Percentiles rank a stretch among this genome's conserved stretches.
phyloP scores from a whole-genome alignment of 2,797 vertebrate genomes.

The Hoplostethus mediterraneus region DNA sequence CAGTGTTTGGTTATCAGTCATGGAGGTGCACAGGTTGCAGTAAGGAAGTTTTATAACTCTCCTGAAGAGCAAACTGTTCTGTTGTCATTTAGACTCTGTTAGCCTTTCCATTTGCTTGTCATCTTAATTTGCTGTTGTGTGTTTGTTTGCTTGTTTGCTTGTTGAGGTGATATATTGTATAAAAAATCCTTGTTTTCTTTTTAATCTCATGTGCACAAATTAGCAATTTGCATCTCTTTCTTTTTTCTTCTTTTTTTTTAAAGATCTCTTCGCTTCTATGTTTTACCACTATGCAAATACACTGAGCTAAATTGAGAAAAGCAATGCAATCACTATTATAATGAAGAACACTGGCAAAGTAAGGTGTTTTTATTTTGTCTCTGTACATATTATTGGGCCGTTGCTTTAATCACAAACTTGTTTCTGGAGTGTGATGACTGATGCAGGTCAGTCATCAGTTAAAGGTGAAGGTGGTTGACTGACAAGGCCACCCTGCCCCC shows the following conservation, averaged over 20 bases:
- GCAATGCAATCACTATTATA: neutral
- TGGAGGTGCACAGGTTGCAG: too few species aligned
- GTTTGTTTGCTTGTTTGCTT: slow-evolving; percentile 37
- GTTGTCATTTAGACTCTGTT: too few species aligned
- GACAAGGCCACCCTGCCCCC: slow-evolving; percentile 2
- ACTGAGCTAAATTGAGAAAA: slow-evolving; percentile 13
- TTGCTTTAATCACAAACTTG: slow-evolving; percentile 15
- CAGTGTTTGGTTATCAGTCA: too few species aligned
- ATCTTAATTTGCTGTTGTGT: slow-evolving; percentile 35
- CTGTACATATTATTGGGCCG: neutral
- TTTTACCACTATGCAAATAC: slow-evolving; percentile 22
- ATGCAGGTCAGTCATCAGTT: too few species aligned
- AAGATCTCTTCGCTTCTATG: slow-evolving; percentile 17
- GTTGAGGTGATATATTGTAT: slow-evolving; percentile 12
- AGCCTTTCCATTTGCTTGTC: too few species aligned
- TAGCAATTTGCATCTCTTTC: slow-evolving; percentile 6
- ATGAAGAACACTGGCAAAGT: neutral
- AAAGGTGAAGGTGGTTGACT: neutral
- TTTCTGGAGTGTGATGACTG: neutral
- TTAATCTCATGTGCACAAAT: slow-evolving; percentile 38
- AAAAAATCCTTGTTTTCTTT: slow-evolving; percentile 27
- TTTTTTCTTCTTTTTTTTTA: neutral
- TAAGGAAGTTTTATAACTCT: slow-evolving; percentile 33
- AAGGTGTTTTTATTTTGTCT: slow-evolving; percentile 20
- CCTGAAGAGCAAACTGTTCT: slow-evolving; percentile 11